These are phyloP conservation scores for Struthio camelus DNA, from an alignment of 2,113 vertebrate genomes.

Conservation along the genomic window DNA sequence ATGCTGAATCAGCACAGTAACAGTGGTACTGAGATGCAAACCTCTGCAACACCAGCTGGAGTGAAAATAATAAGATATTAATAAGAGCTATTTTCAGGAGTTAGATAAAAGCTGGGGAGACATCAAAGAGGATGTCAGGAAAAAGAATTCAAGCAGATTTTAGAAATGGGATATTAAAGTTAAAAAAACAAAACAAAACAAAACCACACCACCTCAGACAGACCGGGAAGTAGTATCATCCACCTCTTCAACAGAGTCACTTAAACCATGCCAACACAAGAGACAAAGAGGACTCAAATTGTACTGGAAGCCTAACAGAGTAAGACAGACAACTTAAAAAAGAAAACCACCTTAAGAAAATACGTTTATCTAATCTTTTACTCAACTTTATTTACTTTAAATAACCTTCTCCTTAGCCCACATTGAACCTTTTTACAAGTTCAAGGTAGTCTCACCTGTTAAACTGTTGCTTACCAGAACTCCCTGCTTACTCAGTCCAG, in stretches of 20 bases:
- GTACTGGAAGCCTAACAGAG: neutral
- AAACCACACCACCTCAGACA: too few relatives aligned
- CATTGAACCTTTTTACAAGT: neutral
- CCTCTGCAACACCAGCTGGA: neutral
- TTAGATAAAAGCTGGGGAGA: neutral
- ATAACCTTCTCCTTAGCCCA: neutral
- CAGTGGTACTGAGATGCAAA: neutral
- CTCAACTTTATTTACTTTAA: neutral
- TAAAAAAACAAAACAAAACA: neutral
- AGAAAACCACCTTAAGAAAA: neutral
- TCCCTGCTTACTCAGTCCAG: neutral
- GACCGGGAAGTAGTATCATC: neutral
- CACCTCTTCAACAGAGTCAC: neutral
- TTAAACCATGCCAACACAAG: neutral
- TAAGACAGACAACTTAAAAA: neutral
- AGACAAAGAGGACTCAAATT: neutral
- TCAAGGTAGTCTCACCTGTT: neutral
- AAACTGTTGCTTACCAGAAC: neutral
- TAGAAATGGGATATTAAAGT: neutral
- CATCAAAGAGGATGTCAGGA: neutral
- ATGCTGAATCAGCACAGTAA: conserved; percentile 15
- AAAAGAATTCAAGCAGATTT: neutral
- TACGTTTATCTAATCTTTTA: neutral
- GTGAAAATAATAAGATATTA: neutral
- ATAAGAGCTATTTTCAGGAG: conserved; percentile 9